Evolutionary conservation across 1,140 invertebrate genomes (phyloP), one percentile per base, ranked within the genome.

Genomic region (Lucilia sericata): DNA sequence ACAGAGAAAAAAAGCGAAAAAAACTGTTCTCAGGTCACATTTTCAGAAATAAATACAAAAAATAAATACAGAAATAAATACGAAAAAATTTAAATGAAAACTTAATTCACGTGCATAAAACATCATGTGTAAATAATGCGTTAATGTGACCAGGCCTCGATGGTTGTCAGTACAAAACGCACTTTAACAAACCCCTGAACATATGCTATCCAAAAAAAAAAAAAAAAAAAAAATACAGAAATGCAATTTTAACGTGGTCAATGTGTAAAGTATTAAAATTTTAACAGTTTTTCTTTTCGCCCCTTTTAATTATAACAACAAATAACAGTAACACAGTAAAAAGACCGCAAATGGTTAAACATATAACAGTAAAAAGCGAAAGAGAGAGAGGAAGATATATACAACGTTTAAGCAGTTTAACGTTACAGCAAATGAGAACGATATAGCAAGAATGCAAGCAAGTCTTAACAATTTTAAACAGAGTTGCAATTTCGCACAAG

Each of bases 101-200:
- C n/a, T n/a, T 30, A 70, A 70, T 12, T 70, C 65, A 25, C 5
- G n/a, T 70, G 65, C 17, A 70, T 70, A 21, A 70, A 70, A 70
- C 9, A 70, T 70, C 65, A 70, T 70, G 65, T 70, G 65, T 70
- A 70, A 70, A 70, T 70, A 70, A 70, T 70, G 65, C 65, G 65
- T 70, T 70, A 70, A 70, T 70, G 65, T 70, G 65, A 25, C 65
- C 25, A 30, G 25, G 25, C 25, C 25, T 30, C 25, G 3, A 30
- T 30, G 25, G 1, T 2, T 70, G n/a, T 70, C 65, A 70, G 12
- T 8, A 55, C 60, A 8, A 17, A 30, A 21, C 65, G 10, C 65
- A 21, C 65, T 60, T 60, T 7, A n/a, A 1, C 14, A n/a, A 30
- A 30, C 55, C n/a, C n/a, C 21, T 10, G 7, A 70, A 42, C 51